Evolutionary conservation across 1,140 invertebrate genomes (phyloP).

Genomic region (Lepidurus arcticus): DNA sequence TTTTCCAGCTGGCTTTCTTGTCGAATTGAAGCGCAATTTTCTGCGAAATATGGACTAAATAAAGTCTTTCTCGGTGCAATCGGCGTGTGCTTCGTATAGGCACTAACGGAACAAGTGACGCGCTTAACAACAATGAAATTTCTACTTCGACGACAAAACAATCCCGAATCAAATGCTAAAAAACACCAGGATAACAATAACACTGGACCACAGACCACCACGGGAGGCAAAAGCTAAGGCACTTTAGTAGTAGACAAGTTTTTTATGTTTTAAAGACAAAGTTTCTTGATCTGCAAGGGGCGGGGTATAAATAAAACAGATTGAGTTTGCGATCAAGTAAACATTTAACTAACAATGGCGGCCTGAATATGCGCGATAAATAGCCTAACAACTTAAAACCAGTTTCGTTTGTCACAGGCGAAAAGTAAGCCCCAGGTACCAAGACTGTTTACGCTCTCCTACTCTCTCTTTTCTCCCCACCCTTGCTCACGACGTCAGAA

Average conservation of each 20-base stretch:
- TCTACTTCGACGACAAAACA: neutral
- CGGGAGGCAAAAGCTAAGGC: slow-evolving; percentile 7
- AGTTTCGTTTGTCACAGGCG: neutral
- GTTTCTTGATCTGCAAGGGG: no score
- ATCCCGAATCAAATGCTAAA: neutral
- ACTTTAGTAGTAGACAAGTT: neutral
- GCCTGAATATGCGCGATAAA: neutral
- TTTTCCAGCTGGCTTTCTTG: neutral
- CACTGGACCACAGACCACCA: neutral
- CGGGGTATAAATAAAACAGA: neutral
- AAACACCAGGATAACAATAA: neutral
- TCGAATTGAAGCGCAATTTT: neutral
- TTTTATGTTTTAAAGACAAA: no score
- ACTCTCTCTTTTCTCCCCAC: neutral
- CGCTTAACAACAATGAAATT: neutral
- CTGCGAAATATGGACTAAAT: neutral
- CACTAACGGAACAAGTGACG: neutral
- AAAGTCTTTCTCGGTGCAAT: neutral
- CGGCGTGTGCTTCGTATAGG: neutral
- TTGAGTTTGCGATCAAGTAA: neutral
- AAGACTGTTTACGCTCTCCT: neutral
- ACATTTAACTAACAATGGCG: neutral
- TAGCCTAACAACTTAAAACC: neutral
- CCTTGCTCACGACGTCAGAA: neutral
- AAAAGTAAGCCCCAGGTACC: neutral